Evolutionary conservation across 2,888 invertebrate species (phyloP), one percentile per base, ranked within the genome.

Genomic region (Cryptocheilus praepositus): DNA sequence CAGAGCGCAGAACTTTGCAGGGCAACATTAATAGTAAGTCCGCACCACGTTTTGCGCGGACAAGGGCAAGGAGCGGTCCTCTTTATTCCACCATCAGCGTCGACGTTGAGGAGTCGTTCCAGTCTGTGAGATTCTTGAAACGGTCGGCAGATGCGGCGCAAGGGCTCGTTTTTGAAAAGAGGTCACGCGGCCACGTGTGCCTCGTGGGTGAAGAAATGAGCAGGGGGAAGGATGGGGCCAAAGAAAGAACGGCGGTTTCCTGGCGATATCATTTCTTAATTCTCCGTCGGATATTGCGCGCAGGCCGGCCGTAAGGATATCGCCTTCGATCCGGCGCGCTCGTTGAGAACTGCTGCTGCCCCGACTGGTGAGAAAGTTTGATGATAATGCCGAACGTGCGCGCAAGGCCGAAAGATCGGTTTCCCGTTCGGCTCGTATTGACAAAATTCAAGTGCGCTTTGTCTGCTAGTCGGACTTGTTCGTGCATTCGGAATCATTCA

Each of bases 71-170:
- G 44, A 67, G 71, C 66, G 74, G 74, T 77, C 73, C 78, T 75
- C 79, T 81, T 83, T 81, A 81, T 81, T 83, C 79, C 79, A 70
- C 64, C 79, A 81, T 81, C 82, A 77, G 69, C 71, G 74, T 36
- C 36, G 7, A 36, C 4, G 25, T 7, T 11, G 36, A 36, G 36
- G 36, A 7, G 11, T 36, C 36, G 11, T 5, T 4, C 62, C 36
- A 36, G 36, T 1, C 36, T 36, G 3, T 11, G 36, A 36, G 36
- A 36, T 36, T 11, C 11, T 36, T 36, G 36, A 36, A 36, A 36
- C 36, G 36, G 36, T 11, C 36, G 36, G 36, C 36, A 36, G 36
- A 36, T 36, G 36, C 36, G 44, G 63, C 64, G 16, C 60, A 67
- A 64, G 64, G 51, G 44, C 46, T 64, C 52, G 60, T 64, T 49